These are phyloP conservation scores for Tragelaphus eurycerus DNA, from an alignment of 2,797 vertebrate species.

Conservation along the genomic window DNA sequence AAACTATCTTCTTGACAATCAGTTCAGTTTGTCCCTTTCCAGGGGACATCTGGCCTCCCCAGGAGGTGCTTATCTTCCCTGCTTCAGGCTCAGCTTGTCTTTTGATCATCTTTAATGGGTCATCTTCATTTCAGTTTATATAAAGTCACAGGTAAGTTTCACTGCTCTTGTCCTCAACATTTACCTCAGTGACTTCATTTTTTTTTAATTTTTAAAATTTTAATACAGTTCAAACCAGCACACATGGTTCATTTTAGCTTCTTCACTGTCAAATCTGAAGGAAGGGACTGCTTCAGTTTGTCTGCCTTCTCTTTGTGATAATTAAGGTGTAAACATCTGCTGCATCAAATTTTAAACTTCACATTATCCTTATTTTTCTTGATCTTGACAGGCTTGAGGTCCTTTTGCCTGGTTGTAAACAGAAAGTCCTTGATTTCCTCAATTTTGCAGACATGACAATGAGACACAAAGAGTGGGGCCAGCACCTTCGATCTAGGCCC, in stretches of 20 bases:
- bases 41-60: background rate
- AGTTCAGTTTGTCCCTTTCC: background rate
- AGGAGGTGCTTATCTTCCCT: background rate
- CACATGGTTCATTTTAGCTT: background rate
- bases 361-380: background rate
- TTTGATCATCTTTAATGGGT: background rate
- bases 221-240: background rate
- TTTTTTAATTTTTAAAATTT: background rate
- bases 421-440: background rate
- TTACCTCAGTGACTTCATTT: background rate
- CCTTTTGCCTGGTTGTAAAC: background rate
- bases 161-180: background rate
- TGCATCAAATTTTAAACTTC: background rate
- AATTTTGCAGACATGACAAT: background rate
- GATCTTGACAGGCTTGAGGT: background rate
- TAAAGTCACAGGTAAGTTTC: background rate
- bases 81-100: background rate
- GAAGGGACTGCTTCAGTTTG: background rate
- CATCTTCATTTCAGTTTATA: background rate
- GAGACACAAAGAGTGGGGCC: background rate
- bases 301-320: background rate
- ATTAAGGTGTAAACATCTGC: background rate
- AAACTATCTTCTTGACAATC: background rate
- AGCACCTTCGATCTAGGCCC: background rate
- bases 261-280: background rate